These are phyloP conservation scores for Acrobasis consociella DNA, from an alignment of 2,888 invertebrate genomes.

Conservation along the genomic window DNA sequence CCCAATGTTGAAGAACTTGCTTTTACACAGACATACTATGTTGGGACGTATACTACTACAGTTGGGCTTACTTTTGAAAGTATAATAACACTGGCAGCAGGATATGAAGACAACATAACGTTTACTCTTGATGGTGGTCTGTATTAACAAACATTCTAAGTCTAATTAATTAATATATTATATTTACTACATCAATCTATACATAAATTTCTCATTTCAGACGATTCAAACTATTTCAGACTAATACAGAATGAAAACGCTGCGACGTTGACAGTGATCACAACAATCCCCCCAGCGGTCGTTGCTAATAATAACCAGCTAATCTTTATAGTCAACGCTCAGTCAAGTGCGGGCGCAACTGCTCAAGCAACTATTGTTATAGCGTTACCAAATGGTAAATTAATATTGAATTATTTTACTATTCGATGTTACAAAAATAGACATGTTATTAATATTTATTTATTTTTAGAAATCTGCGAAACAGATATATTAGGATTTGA, in stretches of 20 bases:
- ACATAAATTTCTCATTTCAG: conserved; percentile 19
- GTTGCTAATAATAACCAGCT: conserved; percentile 31
- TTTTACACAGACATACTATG: conserved; percentile 39
- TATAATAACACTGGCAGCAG: conserved; percentile 34
- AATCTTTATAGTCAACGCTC: conserved; percentile 31
- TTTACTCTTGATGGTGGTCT: conserved; percentile 43
- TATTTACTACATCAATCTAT: background rate
- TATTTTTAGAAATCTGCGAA: conserved; percentile 33
- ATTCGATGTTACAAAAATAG: background rate
- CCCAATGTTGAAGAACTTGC: conserved; percentile 10
- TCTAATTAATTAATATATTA: background rate
- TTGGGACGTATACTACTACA: conserved; percentile 5
- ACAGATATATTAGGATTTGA: conserved; percentile 39
- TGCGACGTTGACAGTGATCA: conserved; percentile 3
- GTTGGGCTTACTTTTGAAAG: conserved; percentile 36
- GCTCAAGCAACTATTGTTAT: conserved; percentile 35
- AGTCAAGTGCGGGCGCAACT: conserved; percentile 25
- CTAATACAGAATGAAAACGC: conserved; percentile 13
- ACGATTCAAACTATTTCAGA: conserved; percentile 24
- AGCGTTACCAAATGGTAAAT: conserved; percentile 31
- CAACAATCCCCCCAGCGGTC: background rate
- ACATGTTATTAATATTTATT: background rate
- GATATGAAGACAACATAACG: conserved; percentile 37
- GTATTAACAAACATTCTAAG: background rate
- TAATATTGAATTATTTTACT: too few species aligned